Conservation (phyloP, 37 sponge, comb jelly and placozoan genomes). For the Cladorhizidae sp. region DNA sequence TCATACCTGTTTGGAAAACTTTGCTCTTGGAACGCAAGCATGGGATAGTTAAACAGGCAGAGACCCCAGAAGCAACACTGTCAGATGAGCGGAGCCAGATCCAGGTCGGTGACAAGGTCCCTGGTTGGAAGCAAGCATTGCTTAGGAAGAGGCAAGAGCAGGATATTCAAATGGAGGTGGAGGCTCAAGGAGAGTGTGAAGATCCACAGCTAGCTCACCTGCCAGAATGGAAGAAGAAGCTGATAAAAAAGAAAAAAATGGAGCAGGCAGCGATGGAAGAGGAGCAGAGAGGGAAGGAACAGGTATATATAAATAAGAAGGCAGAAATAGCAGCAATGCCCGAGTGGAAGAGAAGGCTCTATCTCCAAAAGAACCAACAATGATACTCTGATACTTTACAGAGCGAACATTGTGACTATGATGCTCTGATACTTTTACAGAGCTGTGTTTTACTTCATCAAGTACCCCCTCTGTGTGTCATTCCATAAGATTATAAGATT, state of each 20-base stretch:
- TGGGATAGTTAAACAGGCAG: neutral
- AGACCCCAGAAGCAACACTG: too few relatives aligned
- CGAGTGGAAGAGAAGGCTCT: conserved; percentile 79
- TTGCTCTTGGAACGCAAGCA: conserved; percentile 53
- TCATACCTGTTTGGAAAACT: conserved; percentile 79
- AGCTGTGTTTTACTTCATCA: too few relatives aligned
- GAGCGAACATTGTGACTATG: neutral
- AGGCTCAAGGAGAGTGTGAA: conserved; percentile 14
- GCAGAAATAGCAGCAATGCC: conserved; percentile 84
- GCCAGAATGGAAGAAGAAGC: conserved; percentile 76
- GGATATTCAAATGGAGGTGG: neutral
- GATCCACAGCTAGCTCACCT: conserved; percentile 31
- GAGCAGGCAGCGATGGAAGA: conserved; percentile 23
- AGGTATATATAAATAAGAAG: conserved; percentile 29
- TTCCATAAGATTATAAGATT: too few relatives aligned
- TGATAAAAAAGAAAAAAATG: conserved; percentile 60
- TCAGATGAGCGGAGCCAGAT: neutral
- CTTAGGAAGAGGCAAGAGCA: conserved; percentile 43
- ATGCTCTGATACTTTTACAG: neutral
- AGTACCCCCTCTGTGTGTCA: too few relatives aligned
- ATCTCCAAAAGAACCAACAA: conserved; percentile 66
- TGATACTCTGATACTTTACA: too few relatives aligned
- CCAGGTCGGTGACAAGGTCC: conserved; percentile 35
- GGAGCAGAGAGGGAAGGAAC: conserved; percentile 14
- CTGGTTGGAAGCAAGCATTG: conserved; percentile 74